phyloP scores from a whole-genome alignment of 1,140 invertebrate species.

The Meloidogyne hapla region DNA sequence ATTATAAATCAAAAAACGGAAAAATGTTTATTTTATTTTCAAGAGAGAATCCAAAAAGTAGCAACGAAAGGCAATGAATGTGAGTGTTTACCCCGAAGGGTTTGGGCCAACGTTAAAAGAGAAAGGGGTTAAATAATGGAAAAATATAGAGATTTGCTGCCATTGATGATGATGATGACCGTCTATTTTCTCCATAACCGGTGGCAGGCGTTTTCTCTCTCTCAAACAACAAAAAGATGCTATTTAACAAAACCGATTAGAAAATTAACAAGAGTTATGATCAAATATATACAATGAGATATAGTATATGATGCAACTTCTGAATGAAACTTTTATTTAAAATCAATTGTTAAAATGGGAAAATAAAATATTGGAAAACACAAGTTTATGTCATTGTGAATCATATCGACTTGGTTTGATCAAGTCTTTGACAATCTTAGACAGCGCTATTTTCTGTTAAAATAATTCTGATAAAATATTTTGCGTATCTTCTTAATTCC shows the following conservation, averaged over 20 bases:
- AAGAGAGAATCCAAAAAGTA: not conserved
- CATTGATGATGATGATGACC: too few relatives aligned
- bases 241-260: not conserved
- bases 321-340: not conserved
- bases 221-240: not conserved
- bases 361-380: too few relatives aligned
- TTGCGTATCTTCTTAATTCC: too few relatives aligned
- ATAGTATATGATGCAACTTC: too few relatives aligned
- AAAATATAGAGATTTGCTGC: not conserved
- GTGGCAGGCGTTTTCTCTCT: not conserved
- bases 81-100: constrained; percentile 1
- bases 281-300: too few relatives aligned
- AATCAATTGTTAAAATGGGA: too few relatives aligned
- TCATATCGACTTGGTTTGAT: too few relatives aligned
- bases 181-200: not conserved
- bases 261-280: not conserved
- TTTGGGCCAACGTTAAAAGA: not conserved
- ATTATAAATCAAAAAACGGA: too few relatives aligned
- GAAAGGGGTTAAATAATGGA: not conserved
- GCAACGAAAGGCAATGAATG: constrained; percentile 2
- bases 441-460: too few relatives aligned
- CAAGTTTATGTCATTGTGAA: too few relatives aligned
- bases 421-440: too few relatives aligned
- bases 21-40: not conserved
- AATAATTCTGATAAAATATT: too few relatives aligned